phyloP scores from a whole-genome alignment of 1,140 invertebrate species.

The Dufourea novaeangliae region DNA sequence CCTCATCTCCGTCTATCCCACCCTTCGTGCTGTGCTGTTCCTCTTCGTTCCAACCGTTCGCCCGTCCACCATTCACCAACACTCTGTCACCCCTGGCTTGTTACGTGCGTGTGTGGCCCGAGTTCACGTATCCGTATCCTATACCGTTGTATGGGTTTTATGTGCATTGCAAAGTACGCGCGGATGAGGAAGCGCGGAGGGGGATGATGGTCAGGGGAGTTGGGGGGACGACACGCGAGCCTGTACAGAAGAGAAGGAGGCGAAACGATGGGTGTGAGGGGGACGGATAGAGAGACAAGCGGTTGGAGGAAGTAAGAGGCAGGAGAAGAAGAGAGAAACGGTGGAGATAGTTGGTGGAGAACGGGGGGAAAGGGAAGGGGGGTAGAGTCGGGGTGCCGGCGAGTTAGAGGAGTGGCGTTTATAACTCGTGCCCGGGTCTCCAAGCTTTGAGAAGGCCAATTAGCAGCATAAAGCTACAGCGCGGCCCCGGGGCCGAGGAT shows the following conservation, averaged over 20 bases:
- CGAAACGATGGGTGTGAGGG: slow-evolving; percentile 24
- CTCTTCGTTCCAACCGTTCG: slow-evolving; percentile 41
- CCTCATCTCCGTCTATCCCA: neutral
- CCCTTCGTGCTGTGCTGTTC: neutral
- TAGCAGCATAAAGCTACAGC: slow-evolving; percentile 81
- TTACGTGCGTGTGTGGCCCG: slow-evolving; percentile 51
- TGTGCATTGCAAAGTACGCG: slow-evolving; percentile 47
- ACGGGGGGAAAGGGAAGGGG: slow-evolving; percentile 3
- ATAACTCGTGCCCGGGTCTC: slow-evolving; percentile 78
- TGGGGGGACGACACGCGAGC: slow-evolving; percentile 26
- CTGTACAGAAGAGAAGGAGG: slow-evolving; percentile 6
- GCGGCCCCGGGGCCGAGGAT: slow-evolving; percentile 74
- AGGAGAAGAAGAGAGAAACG: slow-evolving; percentile 20
- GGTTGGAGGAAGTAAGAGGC: slow-evolving; percentile 19
- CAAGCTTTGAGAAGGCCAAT: slow-evolving; percentile 80
- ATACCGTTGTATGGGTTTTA: slow-evolving; percentile 47
- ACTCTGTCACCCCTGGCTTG: slow-evolving; percentile 38
- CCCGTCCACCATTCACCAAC: slow-evolving; percentile 3
- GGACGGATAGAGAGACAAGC: slow-evolving; percentile 27
- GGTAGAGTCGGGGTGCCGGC: slow-evolving; percentile 39
- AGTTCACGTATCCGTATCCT: slow-evolving; percentile 40
- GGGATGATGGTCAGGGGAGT: neutral
- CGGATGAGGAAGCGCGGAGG: slow-evolving; percentile 16
- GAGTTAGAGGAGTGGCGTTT: slow-evolving; percentile 73
- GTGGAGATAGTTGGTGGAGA: slow-evolving; percentile 22